phyloP scores from a whole-genome alignment of 1,140 invertebrate genomes.

The Zaprionus capensis region DNA sequence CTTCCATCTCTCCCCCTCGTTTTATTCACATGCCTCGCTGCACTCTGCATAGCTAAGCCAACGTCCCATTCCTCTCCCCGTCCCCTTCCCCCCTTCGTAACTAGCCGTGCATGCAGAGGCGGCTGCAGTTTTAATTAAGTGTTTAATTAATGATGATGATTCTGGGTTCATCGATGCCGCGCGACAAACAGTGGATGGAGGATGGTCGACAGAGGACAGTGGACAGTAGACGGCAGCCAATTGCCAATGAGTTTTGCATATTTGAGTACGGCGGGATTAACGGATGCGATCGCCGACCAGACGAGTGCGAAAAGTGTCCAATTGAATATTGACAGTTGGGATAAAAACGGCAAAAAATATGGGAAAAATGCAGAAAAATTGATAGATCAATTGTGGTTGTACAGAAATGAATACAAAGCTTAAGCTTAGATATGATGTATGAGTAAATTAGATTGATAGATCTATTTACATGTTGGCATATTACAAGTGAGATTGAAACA shows the following conservation, averaged over 20 bases:
- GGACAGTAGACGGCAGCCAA: conserved; percentile 11
- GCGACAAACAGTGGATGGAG: conserved; percentile 17
- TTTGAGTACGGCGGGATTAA: conserved; percentile 29
- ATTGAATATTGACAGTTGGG: conserved; percentile 5
- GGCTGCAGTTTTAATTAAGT: conserved; percentile 56
- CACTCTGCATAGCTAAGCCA: conserved; percentile 9
- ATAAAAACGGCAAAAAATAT: neutral
- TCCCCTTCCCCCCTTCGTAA: neutral
- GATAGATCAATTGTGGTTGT: neutral
- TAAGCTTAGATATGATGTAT: neutral
- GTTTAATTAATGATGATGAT: conserved; percentile 53
- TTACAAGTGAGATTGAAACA: too few species aligned
- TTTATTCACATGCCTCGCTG: conserved; percentile 19
- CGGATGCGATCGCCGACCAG: conserved; percentile 21
- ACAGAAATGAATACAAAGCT: neutral
- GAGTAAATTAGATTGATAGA: neutral
- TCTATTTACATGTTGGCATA: too few species aligned
- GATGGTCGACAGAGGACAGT: conserved; percentile 4
- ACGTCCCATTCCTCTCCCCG: neutral
- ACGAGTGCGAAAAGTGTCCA: conserved; percentile 14
- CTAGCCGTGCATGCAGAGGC: neutral
- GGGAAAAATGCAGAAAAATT: neutral
- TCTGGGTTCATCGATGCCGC: conserved; percentile 34
- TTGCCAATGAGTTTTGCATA: conserved; percentile 44
- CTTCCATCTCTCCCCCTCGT: neutral